These are phyloP conservation scores for Melieria crassipennis DNA, from an alignment of 2,888 invertebrate genomes.

Conservation along the genomic window DNA sequence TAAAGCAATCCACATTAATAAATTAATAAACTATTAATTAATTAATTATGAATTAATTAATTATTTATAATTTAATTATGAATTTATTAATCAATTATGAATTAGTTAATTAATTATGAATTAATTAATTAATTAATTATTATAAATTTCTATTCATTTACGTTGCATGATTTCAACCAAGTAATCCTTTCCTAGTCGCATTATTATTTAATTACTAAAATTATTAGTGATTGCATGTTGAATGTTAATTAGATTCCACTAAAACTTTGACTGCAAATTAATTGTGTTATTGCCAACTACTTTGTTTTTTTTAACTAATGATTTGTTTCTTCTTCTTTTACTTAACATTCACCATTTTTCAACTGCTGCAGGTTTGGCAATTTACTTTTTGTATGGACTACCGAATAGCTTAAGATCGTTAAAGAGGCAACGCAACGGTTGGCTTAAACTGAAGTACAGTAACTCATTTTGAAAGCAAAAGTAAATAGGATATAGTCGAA, in stretches of 20 bases:
- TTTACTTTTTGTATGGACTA: constrained; percentile 79
- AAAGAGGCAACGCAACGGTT: constrained; percentile 56
- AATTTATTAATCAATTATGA: no score
- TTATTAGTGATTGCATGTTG: no score
- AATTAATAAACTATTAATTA: no score
- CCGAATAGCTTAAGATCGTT: constrained; percentile 64
- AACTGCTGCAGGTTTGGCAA: constrained; percentile 70
- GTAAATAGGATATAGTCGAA: background rate
- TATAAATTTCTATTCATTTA: background rate
- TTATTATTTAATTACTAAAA: no score
- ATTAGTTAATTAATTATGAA: background rate
- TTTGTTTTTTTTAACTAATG: background rate
- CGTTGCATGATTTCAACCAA: background rate
- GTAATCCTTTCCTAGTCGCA: background rate
- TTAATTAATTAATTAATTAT: background rate
- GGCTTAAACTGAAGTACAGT: constrained; percentile 62
- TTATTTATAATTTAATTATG: no score
- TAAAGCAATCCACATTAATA: no score
- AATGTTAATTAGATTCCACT: no score
- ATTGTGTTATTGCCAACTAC: background rate
- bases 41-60: no score
- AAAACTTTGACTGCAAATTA: background rate
- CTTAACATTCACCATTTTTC: background rate
- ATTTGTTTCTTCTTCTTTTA: background rate
- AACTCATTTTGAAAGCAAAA: constrained; percentile 41